A percentile compares a stretch with the other conserved stretches of the same genome.
Conservation (phyloP, 2,113 vertebrate species). For the Cyanocitta stelleri region DNA sequence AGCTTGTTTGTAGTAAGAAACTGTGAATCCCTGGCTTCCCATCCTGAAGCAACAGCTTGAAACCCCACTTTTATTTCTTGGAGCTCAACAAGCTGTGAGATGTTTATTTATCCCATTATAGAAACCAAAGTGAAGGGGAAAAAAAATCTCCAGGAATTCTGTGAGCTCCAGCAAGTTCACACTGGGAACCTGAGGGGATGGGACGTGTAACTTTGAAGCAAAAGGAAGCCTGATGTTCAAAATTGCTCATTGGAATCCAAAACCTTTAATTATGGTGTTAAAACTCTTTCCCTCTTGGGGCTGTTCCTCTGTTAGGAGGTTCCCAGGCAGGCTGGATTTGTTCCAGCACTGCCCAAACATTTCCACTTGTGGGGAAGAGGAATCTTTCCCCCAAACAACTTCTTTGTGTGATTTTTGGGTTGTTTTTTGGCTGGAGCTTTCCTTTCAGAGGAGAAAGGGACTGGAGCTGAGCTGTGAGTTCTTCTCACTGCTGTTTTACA, state of each 20-base stretch:
- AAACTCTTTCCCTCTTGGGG: neutral
- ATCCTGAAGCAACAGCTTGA: neutral
- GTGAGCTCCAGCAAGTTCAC: neutral
- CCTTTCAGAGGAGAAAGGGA: neutral
- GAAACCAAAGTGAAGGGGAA: neutral
- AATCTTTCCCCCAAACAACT: neutral
- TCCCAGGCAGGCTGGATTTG: neutral
- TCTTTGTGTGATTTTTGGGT: neutral
- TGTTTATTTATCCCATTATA: neutral
- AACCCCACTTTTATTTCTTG: neutral
- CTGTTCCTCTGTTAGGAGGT: neutral
- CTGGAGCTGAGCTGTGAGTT: neutral
- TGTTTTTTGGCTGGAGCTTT: neutral
- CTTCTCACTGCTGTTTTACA: neutral
- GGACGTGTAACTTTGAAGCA: no score
- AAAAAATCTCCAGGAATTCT: neutral
- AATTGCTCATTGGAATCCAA: neutral
- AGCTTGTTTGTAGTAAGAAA: neutral
- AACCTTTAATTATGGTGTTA: neutral
- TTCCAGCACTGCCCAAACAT: neutral
- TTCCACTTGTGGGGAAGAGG: neutral
- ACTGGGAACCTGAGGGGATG: neutral
- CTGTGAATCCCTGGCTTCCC: neutral
- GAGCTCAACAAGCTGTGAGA: neutral
- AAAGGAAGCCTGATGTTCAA: neutral